Conservation (phyloP, 2,888 invertebrate species). For the Chesias legatella region DNA sequence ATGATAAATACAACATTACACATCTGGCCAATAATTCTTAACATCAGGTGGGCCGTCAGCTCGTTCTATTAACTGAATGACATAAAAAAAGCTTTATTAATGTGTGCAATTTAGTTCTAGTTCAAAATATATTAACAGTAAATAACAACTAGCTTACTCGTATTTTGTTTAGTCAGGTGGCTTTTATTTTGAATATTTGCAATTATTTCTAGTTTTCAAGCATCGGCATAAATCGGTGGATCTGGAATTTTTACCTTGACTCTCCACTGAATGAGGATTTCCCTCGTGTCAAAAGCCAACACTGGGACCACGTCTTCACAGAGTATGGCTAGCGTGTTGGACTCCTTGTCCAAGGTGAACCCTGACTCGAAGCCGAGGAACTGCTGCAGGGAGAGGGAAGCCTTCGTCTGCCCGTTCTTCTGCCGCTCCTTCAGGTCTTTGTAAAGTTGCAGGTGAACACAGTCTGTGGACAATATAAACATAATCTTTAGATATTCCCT, state of each 20-base stretch:
- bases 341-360: slow-evolving; percentile 94
- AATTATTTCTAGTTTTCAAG: no score
- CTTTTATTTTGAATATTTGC: no score
- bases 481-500: background rate
- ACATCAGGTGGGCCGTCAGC: no score
- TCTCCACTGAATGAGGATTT: slow-evolving; percentile 93
- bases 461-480: slow-evolving; percentile 83
- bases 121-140: no score
- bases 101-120: no score
- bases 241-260: slow-evolving; percentile 66
- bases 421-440: slow-evolving; percentile 93
- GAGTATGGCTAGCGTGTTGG: slow-evolving; percentile 92
- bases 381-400: slow-evolving; percentile 91
- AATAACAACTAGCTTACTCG: no score
- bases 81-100: no score
- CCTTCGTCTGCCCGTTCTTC: slow-evolving; percentile 93
- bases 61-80: no score
- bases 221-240: no score
- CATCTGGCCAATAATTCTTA: no score
- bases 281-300: slow-evolving; percentile 92
- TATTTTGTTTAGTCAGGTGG: no score
- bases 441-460: slow-evolving; percentile 92
- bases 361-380: slow-evolving; percentile 93
- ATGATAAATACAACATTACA: no score
- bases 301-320: slow-evolving; percentile 93